These are phyloP conservation scores for Microctonus hyperodae DNA, from an alignment of 2,888 invertebrate species.

Conservation along the genomic window DNA sequence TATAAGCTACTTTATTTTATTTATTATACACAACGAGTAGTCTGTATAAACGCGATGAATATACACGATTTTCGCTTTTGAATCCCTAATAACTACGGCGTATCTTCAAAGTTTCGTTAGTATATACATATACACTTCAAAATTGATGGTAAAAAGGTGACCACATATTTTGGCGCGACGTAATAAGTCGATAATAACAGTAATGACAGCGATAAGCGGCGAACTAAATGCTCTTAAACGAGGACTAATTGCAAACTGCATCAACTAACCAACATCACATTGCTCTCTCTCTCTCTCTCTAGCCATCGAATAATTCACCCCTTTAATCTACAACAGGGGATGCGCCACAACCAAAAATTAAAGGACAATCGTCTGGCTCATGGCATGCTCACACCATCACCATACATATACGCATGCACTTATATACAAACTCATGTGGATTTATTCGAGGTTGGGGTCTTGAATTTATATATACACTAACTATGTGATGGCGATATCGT, in stretches of 20 bases:
- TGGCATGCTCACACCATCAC: too few relatives aligned
- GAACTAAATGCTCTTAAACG: constrained; percentile 61
- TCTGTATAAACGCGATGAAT: too few relatives aligned
- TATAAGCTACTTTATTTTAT: too few relatives aligned
- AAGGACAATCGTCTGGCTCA: constrained; percentile 34
- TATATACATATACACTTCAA: too few relatives aligned
- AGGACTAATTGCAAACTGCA: constrained; percentile 58
- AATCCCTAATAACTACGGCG: constrained; percentile 35
- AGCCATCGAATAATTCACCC: too few relatives aligned
- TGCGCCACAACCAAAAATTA: constrained; percentile 44
- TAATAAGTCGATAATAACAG: constrained; percentile 63
- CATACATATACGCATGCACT: neutral
- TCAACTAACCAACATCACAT: constrained; percentile 8
- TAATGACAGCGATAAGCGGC: constrained; percentile 59
- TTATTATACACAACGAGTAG: too few relatives aligned
- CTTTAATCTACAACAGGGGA: constrained; percentile 5
- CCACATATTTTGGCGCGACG: constrained; percentile 36
- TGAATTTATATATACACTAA: constrained; percentile 18
- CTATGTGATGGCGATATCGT: constrained; percentile 47
- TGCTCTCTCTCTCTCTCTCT: constrained; percentile 13
- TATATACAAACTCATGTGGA: neutral
- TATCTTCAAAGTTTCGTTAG: neutral
- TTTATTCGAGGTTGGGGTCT: neutral
- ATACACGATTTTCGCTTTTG: too few relatives aligned
- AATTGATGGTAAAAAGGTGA: too few relatives aligned